Percentiles rank a stretch among this genome's conserved stretches.
Conservation (phyloP, 1,140 invertebrate genomes). For the Drosophila virilis region DNA sequence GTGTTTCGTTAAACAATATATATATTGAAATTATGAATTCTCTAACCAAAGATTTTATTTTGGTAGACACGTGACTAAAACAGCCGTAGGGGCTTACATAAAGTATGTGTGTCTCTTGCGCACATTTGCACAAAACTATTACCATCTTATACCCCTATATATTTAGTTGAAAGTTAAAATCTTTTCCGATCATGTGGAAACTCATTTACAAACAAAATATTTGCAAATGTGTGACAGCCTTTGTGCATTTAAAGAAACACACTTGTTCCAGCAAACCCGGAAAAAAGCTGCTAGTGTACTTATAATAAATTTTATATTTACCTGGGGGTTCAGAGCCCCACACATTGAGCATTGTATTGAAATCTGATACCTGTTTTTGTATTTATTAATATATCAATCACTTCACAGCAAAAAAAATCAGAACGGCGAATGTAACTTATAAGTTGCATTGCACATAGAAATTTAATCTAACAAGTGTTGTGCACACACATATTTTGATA, state of each 20-base stretch:
- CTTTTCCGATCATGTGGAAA: too few species aligned
- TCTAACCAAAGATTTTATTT: too few species aligned
- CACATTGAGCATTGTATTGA: not conserved
- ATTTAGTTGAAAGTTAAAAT: too few species aligned
- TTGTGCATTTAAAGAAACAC: not conserved
- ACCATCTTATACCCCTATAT: too few species aligned
- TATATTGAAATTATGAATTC: too few species aligned
- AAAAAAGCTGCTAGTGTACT: not conserved
- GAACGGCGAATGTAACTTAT: slow-evolving; percentile 14
- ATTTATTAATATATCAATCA: slow-evolving; percentile 7
- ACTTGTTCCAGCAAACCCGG: not conserved
- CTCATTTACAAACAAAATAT: too few species aligned
- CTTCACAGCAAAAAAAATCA: slow-evolving; percentile 47
- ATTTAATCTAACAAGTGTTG: slow-evolving; percentile 8
- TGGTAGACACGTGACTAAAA: too few species aligned
- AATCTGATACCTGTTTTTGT: not conserved
- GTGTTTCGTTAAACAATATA: too few species aligned
- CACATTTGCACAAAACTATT: too few species aligned
- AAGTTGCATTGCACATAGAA: slow-evolving; percentile 37
- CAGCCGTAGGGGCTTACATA: too few species aligned
- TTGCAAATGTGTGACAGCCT: too few species aligned
- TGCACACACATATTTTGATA: slow-evolving; percentile 2
- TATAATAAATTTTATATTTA: slow-evolving; percentile 6
- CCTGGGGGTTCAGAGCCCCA: not conserved
- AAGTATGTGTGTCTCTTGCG: too few species aligned